These are phyloP conservation scores for Phthorimaea operculella DNA, from an alignment of 1,140 invertebrate species.

Conservation along the genomic window DNA sequence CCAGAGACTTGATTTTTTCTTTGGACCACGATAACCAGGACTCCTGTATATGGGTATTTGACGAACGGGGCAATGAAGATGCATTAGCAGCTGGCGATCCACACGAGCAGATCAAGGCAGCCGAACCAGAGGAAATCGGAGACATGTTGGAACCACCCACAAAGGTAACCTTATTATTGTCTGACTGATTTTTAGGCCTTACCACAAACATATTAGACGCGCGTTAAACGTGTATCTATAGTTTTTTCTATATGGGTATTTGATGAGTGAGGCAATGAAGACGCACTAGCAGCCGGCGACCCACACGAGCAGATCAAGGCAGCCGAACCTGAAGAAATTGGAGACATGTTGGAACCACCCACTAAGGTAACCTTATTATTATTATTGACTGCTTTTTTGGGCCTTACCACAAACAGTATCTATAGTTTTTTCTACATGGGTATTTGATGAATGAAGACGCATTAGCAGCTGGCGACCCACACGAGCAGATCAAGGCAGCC, in stretches of 20 bases:
- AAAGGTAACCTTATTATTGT: no score
- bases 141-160: slow-evolving; percentile 56
- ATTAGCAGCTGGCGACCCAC: slow-evolving; percentile 46
- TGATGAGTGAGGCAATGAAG: slow-evolving; percentile 55
- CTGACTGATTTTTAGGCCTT: no score
- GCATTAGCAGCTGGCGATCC: slow-evolving; percentile 48
- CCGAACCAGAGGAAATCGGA: slow-evolving; percentile 32
- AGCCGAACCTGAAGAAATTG: slow-evolving; percentile 30
- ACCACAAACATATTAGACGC: no score
- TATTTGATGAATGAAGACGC: no score
- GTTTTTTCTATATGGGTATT: no score
- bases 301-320: slow-evolving; percentile 44
- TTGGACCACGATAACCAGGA: no score
- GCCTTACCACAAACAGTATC: no score
- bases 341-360: slow-evolving; percentile 55
- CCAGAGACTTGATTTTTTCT: no score
- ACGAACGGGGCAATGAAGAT: slow-evolving; percentile 54
- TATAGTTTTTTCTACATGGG: no score
- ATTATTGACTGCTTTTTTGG: no score
- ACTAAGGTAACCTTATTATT: slow-evolving; percentile 36
- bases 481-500: slow-evolving; percentile 32
- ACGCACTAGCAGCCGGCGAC: slow-evolving; percentile 48
- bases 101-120: slow-evolving; percentile 39
- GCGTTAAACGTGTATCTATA: no score
- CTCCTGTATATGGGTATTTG: no score